These are phyloP conservation scores for Asteroscopus sphinx DNA, from an alignment of 2,888 invertebrate genomes.

Conservation along the genomic window DNA sequence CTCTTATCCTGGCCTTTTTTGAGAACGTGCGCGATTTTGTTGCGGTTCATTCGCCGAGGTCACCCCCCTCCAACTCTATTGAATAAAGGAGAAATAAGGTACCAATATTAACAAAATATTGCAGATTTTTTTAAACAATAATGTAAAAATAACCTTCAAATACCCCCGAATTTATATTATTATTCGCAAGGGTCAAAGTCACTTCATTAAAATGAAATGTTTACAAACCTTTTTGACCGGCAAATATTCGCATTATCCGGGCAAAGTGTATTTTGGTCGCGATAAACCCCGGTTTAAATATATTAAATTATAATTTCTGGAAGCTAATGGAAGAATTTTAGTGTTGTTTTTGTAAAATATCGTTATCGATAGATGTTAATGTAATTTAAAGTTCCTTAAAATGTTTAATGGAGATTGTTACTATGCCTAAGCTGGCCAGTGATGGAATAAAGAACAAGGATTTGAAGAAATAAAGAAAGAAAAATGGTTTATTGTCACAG, in stretches of 20 bases:
- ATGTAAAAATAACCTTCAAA: neutral
- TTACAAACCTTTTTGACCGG: constrained; percentile 54
- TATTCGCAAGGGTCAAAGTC: constrained; percentile 27
- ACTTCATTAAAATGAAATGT: constrained; percentile 64
- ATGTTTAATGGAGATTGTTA: too few relatives aligned
- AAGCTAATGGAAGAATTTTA: constrained; percentile 31
- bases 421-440: too few relatives aligned
- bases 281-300: constrained; percentile 52
- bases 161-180: constrained; percentile 38
- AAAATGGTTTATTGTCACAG: too few relatives aligned
- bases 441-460: too few relatives aligned
- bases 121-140: neutral
- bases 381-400: neutral
- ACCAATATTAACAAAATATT: neutral
- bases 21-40: too few relatives aligned
- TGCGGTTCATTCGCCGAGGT: too few relatives aligned
- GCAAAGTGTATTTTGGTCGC: constrained; percentile 37
- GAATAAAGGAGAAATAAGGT: too few relatives aligned
- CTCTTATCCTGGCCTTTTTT: too few relatives aligned
- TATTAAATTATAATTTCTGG: constrained; percentile 61
- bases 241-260: constrained; percentile 51
- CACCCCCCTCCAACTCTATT: too few relatives aligned
- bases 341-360: constrained; percentile 12
- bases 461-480: too few relatives aligned
- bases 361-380: constrained; percentile 15